Percentiles rank a stretch among this genome's conserved stretches.
These are phyloP conservation scores for Picathartes gymnocephalus DNA, from an alignment of 2,113 vertebrate genomes.

Conservation along the genomic window DNA sequence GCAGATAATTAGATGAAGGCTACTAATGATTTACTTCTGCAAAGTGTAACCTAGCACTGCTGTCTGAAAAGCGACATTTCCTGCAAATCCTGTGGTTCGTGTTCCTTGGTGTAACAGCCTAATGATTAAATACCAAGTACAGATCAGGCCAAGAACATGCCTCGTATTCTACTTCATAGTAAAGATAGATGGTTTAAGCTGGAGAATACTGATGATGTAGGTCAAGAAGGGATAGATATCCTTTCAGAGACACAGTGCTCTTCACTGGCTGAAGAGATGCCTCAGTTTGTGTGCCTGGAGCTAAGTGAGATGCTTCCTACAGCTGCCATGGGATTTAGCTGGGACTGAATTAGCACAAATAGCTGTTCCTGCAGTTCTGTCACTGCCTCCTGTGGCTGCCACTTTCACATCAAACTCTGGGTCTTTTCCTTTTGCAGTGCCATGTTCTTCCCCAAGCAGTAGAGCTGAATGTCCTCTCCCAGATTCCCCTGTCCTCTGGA, in stretches of 20 bases:
- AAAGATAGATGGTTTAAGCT: neutral
- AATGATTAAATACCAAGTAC: neutral
- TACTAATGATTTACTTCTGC: conserved; percentile 24
- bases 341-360: neutral
- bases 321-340: neutral
- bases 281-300: neutral
- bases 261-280: neutral
- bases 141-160: neutral
- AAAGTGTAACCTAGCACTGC: neutral
- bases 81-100: neutral
- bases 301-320: neutral
- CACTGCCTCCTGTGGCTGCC: neutral
- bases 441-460: neutral
- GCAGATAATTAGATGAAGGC: conserved; percentile 37
- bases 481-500: neutral
- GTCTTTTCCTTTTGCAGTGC: neutral
- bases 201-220: neutral
- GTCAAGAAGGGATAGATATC: neutral
- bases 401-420: neutral
- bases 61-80: neutral
- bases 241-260: neutral
- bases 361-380: neutral
- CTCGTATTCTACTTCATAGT: neutral
- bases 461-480: neutral
- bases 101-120: neutral